Conservation (phyloP, 2,888 invertebrate species). For the Machimus rusticus region DNA sequence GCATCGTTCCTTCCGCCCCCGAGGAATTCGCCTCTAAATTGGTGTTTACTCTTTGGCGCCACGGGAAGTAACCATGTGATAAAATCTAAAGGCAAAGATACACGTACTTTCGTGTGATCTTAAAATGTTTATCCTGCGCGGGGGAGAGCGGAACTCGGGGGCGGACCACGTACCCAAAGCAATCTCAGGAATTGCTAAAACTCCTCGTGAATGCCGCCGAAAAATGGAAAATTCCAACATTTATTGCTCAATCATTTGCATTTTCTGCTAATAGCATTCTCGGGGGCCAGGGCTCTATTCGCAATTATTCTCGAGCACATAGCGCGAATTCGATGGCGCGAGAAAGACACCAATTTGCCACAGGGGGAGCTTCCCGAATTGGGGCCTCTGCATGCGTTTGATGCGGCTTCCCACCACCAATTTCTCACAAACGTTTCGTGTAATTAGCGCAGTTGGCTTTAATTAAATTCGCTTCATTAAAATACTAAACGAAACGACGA, state of each 20-base stretch:
- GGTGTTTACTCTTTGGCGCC: not conserved
- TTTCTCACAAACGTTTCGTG: not conserved
- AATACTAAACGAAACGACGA: constrained; percentile 35
- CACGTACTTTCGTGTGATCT: not conserved
- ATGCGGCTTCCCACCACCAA: not conserved
- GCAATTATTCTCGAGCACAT: not conserved
- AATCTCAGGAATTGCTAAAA: not conserved
- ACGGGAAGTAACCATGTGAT: not conserved
- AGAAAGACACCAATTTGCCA: not conserved
- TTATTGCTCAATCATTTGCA: constrained; percentile 22
- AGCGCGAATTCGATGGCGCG: not conserved
- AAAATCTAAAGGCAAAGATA: not conserved
- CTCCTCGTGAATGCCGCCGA: not conserved
- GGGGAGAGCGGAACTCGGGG: not conserved
- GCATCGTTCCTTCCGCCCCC: not conserved
- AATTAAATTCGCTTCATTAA: constrained; percentile 44
- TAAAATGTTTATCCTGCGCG: not conserved
- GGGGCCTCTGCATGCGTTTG: not conserved
- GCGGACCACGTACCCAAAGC: not conserved
- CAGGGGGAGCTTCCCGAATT: not conserved
- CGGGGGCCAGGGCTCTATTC: not conserved
- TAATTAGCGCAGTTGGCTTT: constrained; percentile 38
- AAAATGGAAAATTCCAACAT: not conserved
- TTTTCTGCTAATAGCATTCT: not conserved
- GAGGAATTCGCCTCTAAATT: not conserved